Percentiles rank a stretch among this genome's conserved stretches.
Conservation (phyloP, 2,797 vertebrate species). For the Enteromius mattozi region DNA sequence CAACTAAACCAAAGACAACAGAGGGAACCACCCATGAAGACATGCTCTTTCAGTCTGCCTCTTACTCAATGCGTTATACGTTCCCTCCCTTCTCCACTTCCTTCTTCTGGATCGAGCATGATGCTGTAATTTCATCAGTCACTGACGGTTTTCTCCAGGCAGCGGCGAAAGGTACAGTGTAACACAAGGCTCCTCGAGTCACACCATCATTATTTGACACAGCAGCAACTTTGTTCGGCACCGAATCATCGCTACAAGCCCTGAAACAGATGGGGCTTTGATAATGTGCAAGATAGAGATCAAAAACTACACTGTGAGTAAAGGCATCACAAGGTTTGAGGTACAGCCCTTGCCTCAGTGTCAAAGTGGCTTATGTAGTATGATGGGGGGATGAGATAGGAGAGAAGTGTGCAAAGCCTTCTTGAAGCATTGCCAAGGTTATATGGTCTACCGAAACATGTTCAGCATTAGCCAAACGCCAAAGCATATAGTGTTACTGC, state of each 20-base stretch:
- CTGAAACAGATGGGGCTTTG: constrained; percentile 68
- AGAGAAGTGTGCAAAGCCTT: constrained; percentile 15
- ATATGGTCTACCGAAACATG: constrained; percentile 30
- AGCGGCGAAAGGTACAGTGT: constrained; percentile 26
- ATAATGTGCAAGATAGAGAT: constrained; percentile 62
- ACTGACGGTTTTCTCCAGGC: constrained; percentile 25
- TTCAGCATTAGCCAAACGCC: constrained; percentile 25
- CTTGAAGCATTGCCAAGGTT: constrained; percentile 39
- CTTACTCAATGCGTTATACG: constrained; percentile 2
- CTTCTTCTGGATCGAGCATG: constrained; percentile 26
- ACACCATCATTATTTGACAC: background rate
- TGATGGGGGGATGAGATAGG: constrained; percentile 45
- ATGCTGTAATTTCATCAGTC: constrained; percentile 41
- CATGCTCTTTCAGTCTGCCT: constrained; percentile 63
- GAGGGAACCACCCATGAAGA: constrained; percentile 73
- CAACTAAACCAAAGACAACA: constrained; percentile 61
- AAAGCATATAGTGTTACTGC: background rate
- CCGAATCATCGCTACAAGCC: constrained; percentile 57
- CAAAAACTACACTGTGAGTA: constrained; percentile 60
- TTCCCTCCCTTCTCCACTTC: constrained; percentile 5
- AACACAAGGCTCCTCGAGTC: constrained; percentile 29
- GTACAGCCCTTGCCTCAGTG: constrained; percentile 49
- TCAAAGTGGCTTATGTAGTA: constrained; percentile 45
- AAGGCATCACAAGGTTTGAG: background rate
- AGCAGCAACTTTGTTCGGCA: constrained; percentile 27